A percentile compares a stretch with the other conserved stretches of the same genome.
phyloP scores from a whole-genome alignment of 2,113 vertebrate genomes.

The Sporophila hypoxantha region DNA sequence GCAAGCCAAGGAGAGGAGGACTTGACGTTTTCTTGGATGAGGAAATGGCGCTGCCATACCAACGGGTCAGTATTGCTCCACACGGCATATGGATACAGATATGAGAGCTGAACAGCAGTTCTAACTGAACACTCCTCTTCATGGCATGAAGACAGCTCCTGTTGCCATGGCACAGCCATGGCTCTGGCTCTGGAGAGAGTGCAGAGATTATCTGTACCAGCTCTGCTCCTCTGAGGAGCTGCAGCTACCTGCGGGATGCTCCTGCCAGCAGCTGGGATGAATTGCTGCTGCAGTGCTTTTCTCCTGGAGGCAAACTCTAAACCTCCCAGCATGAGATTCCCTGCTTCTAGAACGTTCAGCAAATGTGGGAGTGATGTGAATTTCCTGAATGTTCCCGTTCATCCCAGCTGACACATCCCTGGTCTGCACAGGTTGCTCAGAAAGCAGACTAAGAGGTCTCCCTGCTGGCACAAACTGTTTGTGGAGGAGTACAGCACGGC shows the following conservation, averaged over 20 bases:
- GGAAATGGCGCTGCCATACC: background rate
- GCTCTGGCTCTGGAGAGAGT: background rate
- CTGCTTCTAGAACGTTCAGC: background rate
- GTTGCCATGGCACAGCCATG: slow-evolving; percentile 16
- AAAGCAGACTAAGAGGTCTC: background rate
- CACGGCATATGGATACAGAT: background rate
- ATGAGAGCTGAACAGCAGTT: background rate
- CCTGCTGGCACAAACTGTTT: background rate
- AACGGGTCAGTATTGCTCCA: background rate
- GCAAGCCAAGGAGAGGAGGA: background rate
- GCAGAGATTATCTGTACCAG: background rate
- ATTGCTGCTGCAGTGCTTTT: background rate
- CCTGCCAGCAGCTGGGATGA: background rate
- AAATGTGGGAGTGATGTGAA: background rate
- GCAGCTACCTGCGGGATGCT: background rate
- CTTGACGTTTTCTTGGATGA: slow-evolving; percentile 19
- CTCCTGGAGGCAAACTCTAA: background rate
- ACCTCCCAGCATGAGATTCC: background rate
- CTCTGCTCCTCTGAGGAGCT: background rate
- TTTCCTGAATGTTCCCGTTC: background rate
- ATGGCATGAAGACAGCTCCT: background rate
- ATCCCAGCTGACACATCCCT: background rate
- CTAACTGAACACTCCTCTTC: background rate
- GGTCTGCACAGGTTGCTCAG: background rate
- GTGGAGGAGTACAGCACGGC: background rate